Percentiles rank a stretch among this genome's conserved stretches.
These are phyloP conservation scores for Seira sanloemensis DNA, from an alignment of 2,888 invertebrate species.

Conservation along the genomic window DNA sequence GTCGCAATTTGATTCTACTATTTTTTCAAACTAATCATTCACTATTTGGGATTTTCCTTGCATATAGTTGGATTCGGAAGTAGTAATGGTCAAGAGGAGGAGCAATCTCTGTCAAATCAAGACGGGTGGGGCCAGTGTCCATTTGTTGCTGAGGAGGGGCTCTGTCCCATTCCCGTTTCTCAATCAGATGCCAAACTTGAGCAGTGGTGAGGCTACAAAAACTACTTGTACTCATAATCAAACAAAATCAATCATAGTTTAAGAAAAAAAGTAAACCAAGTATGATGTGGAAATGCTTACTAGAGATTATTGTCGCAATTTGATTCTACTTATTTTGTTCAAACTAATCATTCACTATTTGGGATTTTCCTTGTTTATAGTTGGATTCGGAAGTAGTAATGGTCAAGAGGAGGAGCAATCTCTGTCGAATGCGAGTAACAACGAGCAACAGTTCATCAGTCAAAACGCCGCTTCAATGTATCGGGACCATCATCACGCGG, in stretches of 20 bases:
- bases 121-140: conserved; percentile 80
- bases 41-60: too few relatives aligned
- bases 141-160: conserved; percentile 76
- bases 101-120: conserved; percentile 78
- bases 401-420: conserved; percentile 73
- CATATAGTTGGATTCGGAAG: conserved; percentile 70
- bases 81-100: conserved; percentile 72
- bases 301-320: too few relatives aligned
- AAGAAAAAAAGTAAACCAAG: too few relatives aligned
- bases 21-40: too few relatives aligned
- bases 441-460: conserved; percentile 70
- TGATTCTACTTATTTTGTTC: too few relatives aligned
- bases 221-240: too few relatives aligned
- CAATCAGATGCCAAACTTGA: conserved; percentile 72
- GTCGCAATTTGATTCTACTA: too few relatives aligned
- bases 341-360: too few relatives aligned
- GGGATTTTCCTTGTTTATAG: too few relatives aligned
- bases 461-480: conserved; percentile 72
- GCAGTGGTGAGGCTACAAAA: conserved; percentile 68
- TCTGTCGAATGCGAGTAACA: conserved; percentile 70
- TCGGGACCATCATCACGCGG: conserved; percentile 63
- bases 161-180: conserved; percentile 71
- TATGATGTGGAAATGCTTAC: too few relatives aligned
- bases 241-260: too few relatives aligned
- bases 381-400: conserved; percentile 69